A percentile compares a stretch with the other conserved stretches of the same genome.
phyloP scores from a whole-genome alignment of 2,113 vertebrate species.

The Megaceryle maxima region DNA sequence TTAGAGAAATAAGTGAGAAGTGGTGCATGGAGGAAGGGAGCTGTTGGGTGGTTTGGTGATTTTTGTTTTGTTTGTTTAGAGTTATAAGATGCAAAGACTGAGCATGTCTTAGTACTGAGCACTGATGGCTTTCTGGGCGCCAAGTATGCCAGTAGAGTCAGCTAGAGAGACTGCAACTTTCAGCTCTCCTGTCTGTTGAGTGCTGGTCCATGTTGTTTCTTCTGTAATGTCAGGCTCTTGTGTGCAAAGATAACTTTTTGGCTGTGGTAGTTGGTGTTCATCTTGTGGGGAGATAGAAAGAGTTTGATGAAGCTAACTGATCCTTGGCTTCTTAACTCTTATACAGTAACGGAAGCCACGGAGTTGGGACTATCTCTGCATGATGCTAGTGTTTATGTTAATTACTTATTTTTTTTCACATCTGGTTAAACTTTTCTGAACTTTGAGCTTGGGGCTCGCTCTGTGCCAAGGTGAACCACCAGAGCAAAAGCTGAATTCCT shows the following conservation, averaged over 20 bases:
- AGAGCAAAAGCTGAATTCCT: neutral
- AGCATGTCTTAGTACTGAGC: neutral
- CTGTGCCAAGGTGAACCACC: neutral
- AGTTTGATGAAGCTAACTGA: neutral
- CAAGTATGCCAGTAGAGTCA: neutral
- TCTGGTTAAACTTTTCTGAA: neutral
- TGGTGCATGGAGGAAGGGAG: no score
- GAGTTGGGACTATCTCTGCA: neutral
- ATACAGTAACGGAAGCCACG: neutral
- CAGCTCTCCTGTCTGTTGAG: neutral
- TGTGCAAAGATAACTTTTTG: neutral
- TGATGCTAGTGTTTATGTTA: neutral
- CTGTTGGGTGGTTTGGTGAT: no score
- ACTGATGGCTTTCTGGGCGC: neutral
- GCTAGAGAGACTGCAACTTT: neutral
- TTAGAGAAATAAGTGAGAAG: neutral
- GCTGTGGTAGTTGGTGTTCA: neutral
- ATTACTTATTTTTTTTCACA: no score
- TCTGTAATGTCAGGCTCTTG: neutral
- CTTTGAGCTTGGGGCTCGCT: neutral
- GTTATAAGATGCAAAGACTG: neutral
- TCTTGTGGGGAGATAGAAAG: neutral
- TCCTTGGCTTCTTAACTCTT: neutral
- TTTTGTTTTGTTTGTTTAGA: neutral
- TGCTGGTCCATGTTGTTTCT: neutral